phyloP scores from a whole-genome alignment of 2,113 vertebrate species.

The Papio anubis region DNA sequence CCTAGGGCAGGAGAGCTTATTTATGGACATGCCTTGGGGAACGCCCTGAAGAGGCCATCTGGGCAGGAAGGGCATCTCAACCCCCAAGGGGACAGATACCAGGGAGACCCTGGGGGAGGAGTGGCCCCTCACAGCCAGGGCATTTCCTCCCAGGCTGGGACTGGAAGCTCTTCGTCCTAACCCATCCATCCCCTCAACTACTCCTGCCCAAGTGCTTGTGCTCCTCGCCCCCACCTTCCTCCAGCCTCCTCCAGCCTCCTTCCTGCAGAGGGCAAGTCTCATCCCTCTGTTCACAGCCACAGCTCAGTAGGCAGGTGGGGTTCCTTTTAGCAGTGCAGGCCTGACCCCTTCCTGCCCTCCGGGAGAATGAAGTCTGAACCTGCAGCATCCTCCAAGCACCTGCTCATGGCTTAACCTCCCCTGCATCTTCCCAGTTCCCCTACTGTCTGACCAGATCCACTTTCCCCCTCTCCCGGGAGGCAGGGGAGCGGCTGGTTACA shows the following conservation, averaged over 20 bases:
- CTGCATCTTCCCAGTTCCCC: neutral
- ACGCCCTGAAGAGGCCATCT: neutral
- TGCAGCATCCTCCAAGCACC: neutral
- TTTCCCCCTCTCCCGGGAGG: neutral
- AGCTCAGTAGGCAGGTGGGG: too few relatives aligned
- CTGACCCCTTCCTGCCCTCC: neutral
- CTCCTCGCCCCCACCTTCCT: too few relatives aligned
- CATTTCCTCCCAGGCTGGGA: neutral
- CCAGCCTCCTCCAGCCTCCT: neutral
- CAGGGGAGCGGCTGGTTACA: neutral
- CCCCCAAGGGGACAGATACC: neutral
- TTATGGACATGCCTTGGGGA: neutral
- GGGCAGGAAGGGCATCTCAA: neutral
- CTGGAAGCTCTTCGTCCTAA: neutral
- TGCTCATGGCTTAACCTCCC: too few relatives aligned
- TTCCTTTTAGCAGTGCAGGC: neutral
- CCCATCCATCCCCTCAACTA: neutral
- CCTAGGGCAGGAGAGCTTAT: neutral
- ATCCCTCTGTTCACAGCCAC: neutral
- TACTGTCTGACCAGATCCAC: neutral
- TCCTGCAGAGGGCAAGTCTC: neutral
- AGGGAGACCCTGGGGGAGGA: neutral
- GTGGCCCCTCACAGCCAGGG: neutral
- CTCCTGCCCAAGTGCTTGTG: neutral
- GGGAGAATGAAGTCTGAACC: neutral